A percentile compares a stretch with the other conserved stretches of the same genome.
Conservation (phyloP, 2,113 vertebrate genomes). For the Hemicordylus capensis region DNA sequence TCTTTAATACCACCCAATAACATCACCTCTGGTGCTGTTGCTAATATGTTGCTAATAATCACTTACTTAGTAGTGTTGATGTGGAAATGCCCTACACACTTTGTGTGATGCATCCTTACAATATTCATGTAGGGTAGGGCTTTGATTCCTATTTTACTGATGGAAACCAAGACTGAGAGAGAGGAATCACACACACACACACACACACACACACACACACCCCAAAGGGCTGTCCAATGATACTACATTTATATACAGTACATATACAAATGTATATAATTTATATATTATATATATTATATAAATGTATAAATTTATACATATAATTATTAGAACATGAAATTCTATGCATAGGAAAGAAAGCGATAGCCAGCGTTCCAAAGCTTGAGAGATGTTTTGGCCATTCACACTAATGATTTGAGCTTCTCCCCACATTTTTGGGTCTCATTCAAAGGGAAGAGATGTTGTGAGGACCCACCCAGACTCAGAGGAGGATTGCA, state of each 20-base stretch:
- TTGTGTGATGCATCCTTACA: background rate
- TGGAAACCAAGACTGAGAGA: background rate
- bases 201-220: background rate
- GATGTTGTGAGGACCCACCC: no score
- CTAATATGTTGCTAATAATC: background rate
- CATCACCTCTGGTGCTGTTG: background rate
- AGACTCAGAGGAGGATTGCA: no score
- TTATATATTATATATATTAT: no score
- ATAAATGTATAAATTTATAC: no score
- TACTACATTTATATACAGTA: no score
- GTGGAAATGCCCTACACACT: background rate
- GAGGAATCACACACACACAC: no score
- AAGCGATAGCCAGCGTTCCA: background rate
- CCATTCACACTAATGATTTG: background rate
- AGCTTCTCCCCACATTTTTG: background rate
- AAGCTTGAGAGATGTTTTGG: background rate
- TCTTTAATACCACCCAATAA: background rate
- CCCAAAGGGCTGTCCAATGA: background rate
- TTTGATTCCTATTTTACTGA: background rate
- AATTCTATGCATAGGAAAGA: no score
- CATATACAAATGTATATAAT: no score
- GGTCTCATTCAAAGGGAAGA: background rate
- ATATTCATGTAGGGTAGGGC: background rate
- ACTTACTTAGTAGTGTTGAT: background rate
- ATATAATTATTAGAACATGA: background rate